A percentile compares a stretch with the other conserved stretches of the same genome.
phyloP scores from a whole-genome alignment of 2,113 vertebrate species.

The Sterrhoptilus dennistouni region DNA sequence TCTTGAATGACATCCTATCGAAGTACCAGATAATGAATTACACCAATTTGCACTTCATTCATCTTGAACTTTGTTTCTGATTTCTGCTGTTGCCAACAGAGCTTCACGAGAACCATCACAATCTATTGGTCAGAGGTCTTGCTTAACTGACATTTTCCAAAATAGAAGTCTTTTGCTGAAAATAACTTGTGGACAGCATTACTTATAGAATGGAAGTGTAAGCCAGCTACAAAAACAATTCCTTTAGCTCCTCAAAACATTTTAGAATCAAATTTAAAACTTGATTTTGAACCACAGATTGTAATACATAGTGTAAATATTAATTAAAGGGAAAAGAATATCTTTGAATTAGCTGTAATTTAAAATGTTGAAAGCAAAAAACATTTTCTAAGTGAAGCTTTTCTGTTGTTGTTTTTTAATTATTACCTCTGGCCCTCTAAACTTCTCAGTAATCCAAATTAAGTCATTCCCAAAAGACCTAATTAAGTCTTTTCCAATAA shows the following conservation, averaged over 20 bases:
- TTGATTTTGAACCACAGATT: background rate
- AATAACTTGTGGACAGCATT: background rate
- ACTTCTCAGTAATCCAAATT: constrained; percentile 36
- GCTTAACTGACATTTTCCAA: background rate
- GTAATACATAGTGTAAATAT: background rate
- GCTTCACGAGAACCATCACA: background rate
- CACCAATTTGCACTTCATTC: background rate
- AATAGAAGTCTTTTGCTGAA: background rate
- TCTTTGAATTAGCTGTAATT: constrained; percentile 2
- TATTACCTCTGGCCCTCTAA: constrained; percentile 28
- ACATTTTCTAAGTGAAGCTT: background rate
- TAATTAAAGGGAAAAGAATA: background rate
- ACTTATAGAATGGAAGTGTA: background rate
- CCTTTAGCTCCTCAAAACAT: background rate
- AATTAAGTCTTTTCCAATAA: constrained; percentile 46
- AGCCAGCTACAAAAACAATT: background rate
- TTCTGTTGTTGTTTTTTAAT: background rate
- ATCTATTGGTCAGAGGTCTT: background rate
- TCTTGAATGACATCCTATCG: background rate
- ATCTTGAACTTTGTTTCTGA: background rate
- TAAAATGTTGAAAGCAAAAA: background rate
- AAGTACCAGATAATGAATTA: background rate
- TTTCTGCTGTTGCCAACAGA: background rate
- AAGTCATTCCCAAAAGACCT: constrained; percentile 51
- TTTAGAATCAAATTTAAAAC: background rate